Evolutionary conservation across 2,888 invertebrate species (phyloP).

Genomic region (Epsilonema sp.): DNA sequence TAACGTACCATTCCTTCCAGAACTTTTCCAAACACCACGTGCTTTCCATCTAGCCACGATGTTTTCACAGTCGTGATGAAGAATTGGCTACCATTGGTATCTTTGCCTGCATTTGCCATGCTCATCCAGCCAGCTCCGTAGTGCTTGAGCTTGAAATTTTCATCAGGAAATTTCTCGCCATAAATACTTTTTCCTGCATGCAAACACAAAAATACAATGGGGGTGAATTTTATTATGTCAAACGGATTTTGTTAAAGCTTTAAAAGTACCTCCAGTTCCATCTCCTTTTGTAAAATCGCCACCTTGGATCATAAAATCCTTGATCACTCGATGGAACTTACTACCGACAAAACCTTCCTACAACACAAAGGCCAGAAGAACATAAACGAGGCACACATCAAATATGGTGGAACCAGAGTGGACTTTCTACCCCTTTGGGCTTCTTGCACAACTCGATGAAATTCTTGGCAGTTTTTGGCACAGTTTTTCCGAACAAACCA

Average conservation of each 20-base stretch:
- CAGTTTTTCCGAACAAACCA: slow-evolving; percentile 67
- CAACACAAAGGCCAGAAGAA: too few species aligned
- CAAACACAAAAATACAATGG: too few species aligned
- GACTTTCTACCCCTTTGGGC: slow-evolving; percentile 17
- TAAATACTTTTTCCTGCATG: slow-evolving; percentile 33
- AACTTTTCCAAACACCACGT: slow-evolving; percentile 61
- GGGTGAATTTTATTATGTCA: too few species aligned
- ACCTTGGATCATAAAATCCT: too few species aligned
- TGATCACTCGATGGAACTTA: too few species aligned
- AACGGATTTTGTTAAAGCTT: too few species aligned
- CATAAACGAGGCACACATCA: too few species aligned
- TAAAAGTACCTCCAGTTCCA: too few species aligned
- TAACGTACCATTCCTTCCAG: slow-evolving; percentile 13
- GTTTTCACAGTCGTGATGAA: slow-evolving; percentile 63
- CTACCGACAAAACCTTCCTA: too few species aligned
- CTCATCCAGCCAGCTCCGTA: slow-evolving; percentile 60
- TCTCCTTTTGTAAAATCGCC: too few species aligned
- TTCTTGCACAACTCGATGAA: slow-evolving; percentile 54
- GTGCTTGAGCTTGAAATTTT: slow-evolving; percentile 59
- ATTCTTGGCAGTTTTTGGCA: slow-evolving; percentile 65
- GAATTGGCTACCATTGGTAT: slow-evolving; percentile 80
- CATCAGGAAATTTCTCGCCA: slow-evolving; percentile 44
- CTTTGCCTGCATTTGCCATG: slow-evolving; percentile 58
- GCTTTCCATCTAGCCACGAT: slow-evolving; percentile 64
- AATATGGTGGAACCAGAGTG: too few species aligned